Percentiles rank a stretch among this genome's conserved stretches.
phyloP scores from a whole-genome alignment of 2,797 vertebrate genomes.

The Poeciliopsis turneri region DNA sequence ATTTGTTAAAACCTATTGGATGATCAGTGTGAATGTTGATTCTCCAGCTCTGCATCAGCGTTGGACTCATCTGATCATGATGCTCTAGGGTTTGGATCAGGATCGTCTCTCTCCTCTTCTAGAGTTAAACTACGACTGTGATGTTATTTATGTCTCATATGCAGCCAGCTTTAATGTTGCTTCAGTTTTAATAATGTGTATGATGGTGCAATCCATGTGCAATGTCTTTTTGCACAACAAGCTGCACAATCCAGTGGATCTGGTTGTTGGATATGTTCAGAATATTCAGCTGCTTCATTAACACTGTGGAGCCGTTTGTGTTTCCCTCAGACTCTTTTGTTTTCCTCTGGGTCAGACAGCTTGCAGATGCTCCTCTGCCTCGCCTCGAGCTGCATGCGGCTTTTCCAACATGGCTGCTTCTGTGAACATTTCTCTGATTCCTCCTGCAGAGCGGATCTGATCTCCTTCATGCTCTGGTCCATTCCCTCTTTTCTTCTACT shows the following conservation, averaged over 20 bases:
- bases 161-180: neutral
- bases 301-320: neutral
- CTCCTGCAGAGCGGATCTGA: conserved; percentile 27
- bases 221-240: neutral
- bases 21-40: neutral
- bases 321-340: conserved; percentile 16
- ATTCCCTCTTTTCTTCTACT: conserved; percentile 23
- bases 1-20: neutral
- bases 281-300: conserved; percentile 30
- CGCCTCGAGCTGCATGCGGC: conserved; percentile 46
- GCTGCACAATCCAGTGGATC: neutral
- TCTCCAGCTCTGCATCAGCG: neutral
- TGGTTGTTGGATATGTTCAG: neutral
- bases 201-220: neutral
- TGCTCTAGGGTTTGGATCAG: neutral
- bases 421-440: conserved; percentile 10
- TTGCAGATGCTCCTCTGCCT: conserved; percentile 50
- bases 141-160: neutral
- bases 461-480: conserved; percentile 26
- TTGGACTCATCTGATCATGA: neutral
- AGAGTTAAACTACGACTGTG: neutral
- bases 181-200: neutral
- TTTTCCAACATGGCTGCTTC: conserved; percentile 39
- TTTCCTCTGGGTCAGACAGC: conserved; percentile 37
- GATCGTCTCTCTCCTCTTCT: neutral